Percentiles rank a stretch among this genome's conserved stretches.
Conservation (phyloP, 2,797 vertebrate species). For the Mormyrops attenuatus region DNA sequence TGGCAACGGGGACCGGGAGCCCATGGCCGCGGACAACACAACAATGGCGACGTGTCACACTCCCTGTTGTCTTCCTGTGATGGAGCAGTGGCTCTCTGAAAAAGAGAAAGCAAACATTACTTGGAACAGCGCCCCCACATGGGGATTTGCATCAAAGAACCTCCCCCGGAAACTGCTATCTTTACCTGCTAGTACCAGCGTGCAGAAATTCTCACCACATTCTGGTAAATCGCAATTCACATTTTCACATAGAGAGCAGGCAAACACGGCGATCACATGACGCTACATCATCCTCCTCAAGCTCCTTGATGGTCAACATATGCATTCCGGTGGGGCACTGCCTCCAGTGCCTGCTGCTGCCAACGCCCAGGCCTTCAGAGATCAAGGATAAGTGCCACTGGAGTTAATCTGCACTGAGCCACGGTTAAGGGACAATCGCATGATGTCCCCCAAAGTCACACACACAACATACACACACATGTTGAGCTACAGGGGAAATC, state of each 20-base stretch:
- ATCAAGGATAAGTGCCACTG: constrained; percentile 55
- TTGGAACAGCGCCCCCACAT: not conserved
- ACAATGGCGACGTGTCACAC: constrained; percentile 6
- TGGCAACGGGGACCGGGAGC: constrained; percentile 25
- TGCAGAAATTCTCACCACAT: not conserved
- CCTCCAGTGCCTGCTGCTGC: not conserved
- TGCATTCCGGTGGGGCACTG: not conserved
- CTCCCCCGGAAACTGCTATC: not conserved
- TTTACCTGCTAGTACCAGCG: not conserved
- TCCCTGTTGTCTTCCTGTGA: not conserved
- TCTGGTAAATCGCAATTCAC: not conserved
- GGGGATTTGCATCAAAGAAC: not conserved
- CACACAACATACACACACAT: not conserved
- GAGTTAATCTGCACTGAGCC: constrained; percentile 48
- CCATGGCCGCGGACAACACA: constrained; percentile 19
- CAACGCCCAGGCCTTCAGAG: constrained; percentile 40
- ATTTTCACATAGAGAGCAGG: not conserved
- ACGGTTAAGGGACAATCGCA: constrained; percentile 56
- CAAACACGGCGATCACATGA: not conserved
- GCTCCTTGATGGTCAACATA: not conserved
- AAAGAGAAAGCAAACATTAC: not conserved
- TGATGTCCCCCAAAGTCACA: not conserved
- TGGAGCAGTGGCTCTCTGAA: not conserved
- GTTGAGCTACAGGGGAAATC: not conserved
- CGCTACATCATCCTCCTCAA: not conserved